Base-by-base conservation (phyloP, 2,113 vertebrate species). In the Varanus komodoensis region DNA sequence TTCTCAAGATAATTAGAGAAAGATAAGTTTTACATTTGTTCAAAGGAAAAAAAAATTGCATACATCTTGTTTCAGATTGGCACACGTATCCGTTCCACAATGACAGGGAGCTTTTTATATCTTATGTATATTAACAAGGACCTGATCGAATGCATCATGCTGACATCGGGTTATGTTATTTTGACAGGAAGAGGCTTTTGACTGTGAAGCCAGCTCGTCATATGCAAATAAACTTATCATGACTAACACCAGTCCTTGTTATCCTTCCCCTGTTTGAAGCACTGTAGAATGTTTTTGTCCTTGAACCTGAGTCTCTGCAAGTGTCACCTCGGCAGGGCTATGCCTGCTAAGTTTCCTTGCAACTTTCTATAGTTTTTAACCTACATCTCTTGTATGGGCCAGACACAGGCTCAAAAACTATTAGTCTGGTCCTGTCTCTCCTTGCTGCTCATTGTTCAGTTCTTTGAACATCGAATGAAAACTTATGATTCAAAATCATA, bases 151-250 rank as follows among this genome's bases (percentile, higher is more conserved):
- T 68, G 34, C 71, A 87, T 3, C 85, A 0, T 25, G 38, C 0
- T 2, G 0, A 19, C 15, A 74, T 50, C 90, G 87, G 83, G 81
- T 86, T 44, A 15, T 89, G 85, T 77, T 32, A 38, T 93, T 94
- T 93, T 92, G 80, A 86, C 32, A 25, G 6, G 27, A 74, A 14
- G 71, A 77, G 38, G 27, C 54, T 95, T 92, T 88, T 92, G 38
- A 74, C 50, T 87, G 64, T 78, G 2, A 91, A 88, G 14, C 48
- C 38, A 86, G 3, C 83, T 86, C 11, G 0, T 0, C 88, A 91
- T 90, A 92, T 87, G 44, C 84, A 78, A 79, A 80, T 32, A 44
- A 0, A 14, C 3, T 57, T 21, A 14, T 90, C 23, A 5, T 57
- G 73, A 83, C 61, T 91, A 93, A 71, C 25, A 84, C 19, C 19